Evolutionary conservation across 2,113 vertebrate genomes (phyloP), one percentile per base, ranked within the genome.

Genomic region (Tursiops truncatus): DNA sequence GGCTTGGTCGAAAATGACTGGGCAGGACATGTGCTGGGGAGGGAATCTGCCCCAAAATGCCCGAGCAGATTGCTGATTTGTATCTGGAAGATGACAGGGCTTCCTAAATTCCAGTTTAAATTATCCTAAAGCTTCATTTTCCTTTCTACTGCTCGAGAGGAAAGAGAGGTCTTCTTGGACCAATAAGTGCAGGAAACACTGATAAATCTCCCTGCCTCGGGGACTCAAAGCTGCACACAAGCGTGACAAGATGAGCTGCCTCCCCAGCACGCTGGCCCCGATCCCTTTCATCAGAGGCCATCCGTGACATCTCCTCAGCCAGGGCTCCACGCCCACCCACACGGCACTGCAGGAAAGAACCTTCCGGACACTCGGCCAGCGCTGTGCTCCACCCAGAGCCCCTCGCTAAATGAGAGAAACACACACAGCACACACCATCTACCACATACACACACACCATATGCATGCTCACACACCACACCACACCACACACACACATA

Each of bases 61-160:
- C 53, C 9, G 0, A 68, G 7, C 41, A 1, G 10, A 9, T 2
- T 0, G 11, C 2, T 1, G 6, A 17, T 13, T 6, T 7, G 8
- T 25, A 9, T 8, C n/a, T 23, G 28, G 11, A 26, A 38, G 25
- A 18, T 0, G 17, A 8, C 38, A 31, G 38, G 31, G 9, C 76
- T 8, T n/a, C 58, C 77, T 67, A 44, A 23, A 18, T 56, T 76
- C 47, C 14, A 12, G 9, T 21, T 33, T 14, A 5, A 1, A 4
- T 15, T 67, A 28, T 5, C 73, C 73, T 20, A 14, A 53, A 28
- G 11, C 41, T 65, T n/a, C 23, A 3, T 36, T 38, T 68, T 62
- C 50, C 50, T 14, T 28, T 23, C 50, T 8, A 20, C 23, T 1
- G 11, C 5, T 25, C 70, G 41, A 60, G 3, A 8, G 50, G 38